Conservation (phyloP, 2,113 vertebrate genomes). For the Aptenodytes patagonicus region DNA sequence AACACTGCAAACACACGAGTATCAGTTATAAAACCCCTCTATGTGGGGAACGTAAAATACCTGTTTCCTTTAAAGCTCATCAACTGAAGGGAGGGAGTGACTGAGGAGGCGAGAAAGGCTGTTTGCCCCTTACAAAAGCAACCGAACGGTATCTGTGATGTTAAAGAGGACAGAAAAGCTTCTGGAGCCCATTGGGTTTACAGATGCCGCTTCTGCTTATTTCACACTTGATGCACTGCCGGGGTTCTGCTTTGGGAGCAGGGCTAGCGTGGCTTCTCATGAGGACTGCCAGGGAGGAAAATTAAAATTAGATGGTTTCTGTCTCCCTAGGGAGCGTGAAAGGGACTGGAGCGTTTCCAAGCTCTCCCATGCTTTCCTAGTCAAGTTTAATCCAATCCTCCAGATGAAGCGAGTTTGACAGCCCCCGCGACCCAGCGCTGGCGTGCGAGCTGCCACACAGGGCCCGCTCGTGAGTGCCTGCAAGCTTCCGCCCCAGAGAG, state of each 20-base stretch:
- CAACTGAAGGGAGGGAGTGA: neutral
- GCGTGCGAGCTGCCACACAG: neutral
- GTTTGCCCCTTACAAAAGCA: too few relatives aligned
- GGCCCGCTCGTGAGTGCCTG: neutral
- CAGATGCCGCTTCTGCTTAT: neutral
- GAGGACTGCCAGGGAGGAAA: neutral
- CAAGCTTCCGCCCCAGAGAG: neutral
- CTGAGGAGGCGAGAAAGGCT: too few relatives aligned
- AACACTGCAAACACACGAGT: rapidly evolving
- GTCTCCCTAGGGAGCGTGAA: neutral
- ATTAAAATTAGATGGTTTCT: neutral
- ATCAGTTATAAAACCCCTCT: rapidly evolving
- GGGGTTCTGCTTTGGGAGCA: neutral
- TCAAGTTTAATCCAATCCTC: neutral
- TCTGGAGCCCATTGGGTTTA: neutral
- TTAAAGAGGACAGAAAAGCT: neutral
- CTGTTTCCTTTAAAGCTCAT: too few relatives aligned
- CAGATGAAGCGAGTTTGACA: rapidly evolving
- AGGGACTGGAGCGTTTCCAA: neutral
- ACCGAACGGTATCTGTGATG: rapidly evolving
- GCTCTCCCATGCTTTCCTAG: neutral
- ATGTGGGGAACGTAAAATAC: rapidly evolving
- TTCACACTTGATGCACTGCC: rapidly evolving
- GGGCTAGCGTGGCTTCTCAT: rapidly evolving
- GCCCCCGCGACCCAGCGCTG: neutral